Conservation (phyloP, 2,113 vertebrate species). For the Haemorhous mexicanus region DNA sequence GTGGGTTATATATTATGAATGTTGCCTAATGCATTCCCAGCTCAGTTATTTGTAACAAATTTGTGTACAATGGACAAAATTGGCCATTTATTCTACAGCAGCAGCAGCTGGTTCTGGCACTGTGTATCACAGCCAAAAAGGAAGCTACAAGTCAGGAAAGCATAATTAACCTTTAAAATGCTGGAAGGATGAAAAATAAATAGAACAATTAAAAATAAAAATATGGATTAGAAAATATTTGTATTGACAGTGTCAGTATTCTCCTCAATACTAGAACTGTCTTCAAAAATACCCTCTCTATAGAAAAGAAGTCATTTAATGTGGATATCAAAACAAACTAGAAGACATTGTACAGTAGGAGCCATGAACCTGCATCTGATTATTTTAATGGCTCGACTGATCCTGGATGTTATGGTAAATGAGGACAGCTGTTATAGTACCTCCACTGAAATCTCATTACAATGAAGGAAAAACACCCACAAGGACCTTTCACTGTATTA, state of each 20-base stretch:
- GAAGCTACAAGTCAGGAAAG: constrained; percentile 61
- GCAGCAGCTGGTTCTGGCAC: constrained; percentile 78
- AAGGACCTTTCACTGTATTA: constrained; percentile 23
- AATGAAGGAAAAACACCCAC: background rate
- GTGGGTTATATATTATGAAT: constrained; percentile 82
- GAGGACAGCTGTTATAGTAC: constrained; percentile 41
- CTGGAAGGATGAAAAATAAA: constrained; percentile 57
- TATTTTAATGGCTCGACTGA: constrained; percentile 30
- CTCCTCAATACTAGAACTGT: background rate
- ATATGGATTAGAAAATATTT: background rate
- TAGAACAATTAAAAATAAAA: constrained; percentile 15
- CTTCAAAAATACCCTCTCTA: background rate
- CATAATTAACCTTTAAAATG: constrained; percentile 76
- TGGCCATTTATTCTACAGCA: constrained; percentile 81
- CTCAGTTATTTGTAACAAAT: constrained; percentile 83
- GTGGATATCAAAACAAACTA: background rate
- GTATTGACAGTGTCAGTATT: background rate
- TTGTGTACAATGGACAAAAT: constrained; percentile 79
- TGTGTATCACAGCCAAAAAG: constrained; percentile 67
- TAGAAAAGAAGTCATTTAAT: background rate
- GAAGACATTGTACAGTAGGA: constrained; percentile 42
- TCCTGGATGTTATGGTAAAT: constrained; percentile 36
- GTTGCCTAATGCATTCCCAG: constrained; percentile 76
- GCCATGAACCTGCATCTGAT: constrained; percentile 30
- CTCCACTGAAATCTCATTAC: constrained; percentile 46